These are phyloP conservation scores for Arge pagana DNA, from an alignment of 2,888 invertebrate genomes.

Conservation along the genomic window DNA sequence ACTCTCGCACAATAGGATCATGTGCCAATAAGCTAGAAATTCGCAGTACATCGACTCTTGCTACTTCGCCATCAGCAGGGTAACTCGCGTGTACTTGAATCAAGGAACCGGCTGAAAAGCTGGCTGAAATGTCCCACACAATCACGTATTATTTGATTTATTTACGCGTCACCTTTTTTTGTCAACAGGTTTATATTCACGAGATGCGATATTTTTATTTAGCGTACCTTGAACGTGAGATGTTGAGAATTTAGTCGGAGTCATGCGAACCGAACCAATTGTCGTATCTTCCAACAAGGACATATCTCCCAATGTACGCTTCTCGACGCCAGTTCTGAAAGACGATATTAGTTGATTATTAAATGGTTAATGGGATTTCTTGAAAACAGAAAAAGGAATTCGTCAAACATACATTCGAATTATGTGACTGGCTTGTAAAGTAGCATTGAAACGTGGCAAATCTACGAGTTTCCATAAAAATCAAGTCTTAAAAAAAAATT, in stretches of 20 bases:
- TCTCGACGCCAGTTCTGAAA: conserved; percentile 57
- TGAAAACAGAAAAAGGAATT: no score
- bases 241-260: conserved; percentile 81
- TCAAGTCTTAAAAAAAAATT: no score
- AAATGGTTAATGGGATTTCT: no score
- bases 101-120: conserved; percentile 69
- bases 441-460: no score
- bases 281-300: conserved; percentile 63
- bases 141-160: not conserved
- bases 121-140: conserved; percentile 42
- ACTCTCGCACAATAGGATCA: conserved; percentile 67
- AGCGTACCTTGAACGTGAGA: conserved; percentile 69
- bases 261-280: conserved; percentile 71
- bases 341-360: conserved; percentile 26
- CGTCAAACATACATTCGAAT: no score
- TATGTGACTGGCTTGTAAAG: no score
- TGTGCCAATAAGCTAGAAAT: conserved; percentile 64
- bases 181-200: conserved; percentile 55
- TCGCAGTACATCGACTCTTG: conserved; percentile 76
- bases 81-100: conserved; percentile 78
- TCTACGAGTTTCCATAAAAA: no score
- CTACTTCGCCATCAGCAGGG: conserved; percentile 78
- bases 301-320: conserved; percentile 53
- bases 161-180: not conserved
- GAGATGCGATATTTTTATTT: no score